phyloP scores from a whole-genome alignment of 37 sponge, comb jelly and placozoan genomes.

The Cladorhizidae sp. region DNA sequence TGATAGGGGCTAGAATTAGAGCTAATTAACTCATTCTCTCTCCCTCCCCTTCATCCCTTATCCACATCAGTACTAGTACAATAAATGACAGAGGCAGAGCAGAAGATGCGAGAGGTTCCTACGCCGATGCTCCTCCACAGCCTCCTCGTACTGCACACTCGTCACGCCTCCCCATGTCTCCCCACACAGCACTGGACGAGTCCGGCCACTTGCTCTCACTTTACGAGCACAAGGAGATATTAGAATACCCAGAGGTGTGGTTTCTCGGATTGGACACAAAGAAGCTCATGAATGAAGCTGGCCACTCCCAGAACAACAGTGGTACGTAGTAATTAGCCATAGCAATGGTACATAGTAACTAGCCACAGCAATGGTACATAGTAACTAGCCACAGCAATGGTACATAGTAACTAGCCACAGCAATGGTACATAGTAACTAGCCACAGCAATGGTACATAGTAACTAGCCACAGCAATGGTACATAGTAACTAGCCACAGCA shows the following conservation, averaged over 20 bases:
- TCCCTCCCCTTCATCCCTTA: slow-evolving; percentile 4
- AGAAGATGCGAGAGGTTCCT: background rate
- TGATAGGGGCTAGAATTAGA: no score
- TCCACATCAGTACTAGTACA: background rate
- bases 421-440: no score
- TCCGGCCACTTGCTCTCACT: slow-evolving; percentile 62
- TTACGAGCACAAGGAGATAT: slow-evolving; percentile 83
- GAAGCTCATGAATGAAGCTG: slow-evolving; percentile 76
- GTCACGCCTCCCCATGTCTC: slow-evolving; percentile 41
- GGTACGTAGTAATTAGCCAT: no score
- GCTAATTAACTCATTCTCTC: no score
- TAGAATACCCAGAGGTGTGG: slow-evolving; percentile 90
- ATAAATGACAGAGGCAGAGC: background rate
- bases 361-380: no score
- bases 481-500: no score
- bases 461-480: no score
- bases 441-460: no score
- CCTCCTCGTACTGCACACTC: background rate
- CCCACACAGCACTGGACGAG: slow-evolving; percentile 59
- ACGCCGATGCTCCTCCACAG: background rate
- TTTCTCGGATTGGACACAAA: slow-evolving; percentile 84
- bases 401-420: no score
- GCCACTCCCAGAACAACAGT: slow-evolving; percentile 85
- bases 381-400: no score
- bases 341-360: no score